Evolutionary conservation across 2,797 vertebrate genomes (phyloP).

Genomic region (Galaxias olidus): DNA sequence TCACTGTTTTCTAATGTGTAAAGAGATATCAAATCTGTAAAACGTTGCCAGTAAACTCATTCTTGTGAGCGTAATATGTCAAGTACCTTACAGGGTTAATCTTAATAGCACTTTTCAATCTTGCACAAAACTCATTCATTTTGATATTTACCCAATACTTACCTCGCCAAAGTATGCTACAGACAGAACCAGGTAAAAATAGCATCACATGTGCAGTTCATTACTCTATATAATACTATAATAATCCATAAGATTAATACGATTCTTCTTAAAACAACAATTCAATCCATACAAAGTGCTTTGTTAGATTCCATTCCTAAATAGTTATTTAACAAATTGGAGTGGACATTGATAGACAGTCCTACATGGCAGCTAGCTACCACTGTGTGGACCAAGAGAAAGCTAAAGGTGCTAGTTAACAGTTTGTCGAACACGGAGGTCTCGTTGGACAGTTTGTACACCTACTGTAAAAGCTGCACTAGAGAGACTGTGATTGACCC

Average conservation of each 20-base stretch:
- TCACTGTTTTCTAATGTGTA: slow-evolving; percentile 49
- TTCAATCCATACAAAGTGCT: slow-evolving; percentile 76
- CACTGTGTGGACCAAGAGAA: slow-evolving; percentile 75
- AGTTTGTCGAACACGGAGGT: slow-evolving; percentile 41
- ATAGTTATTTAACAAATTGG: slow-evolving; percentile 60
- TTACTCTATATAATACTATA: slow-evolving; percentile 70
- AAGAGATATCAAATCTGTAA: slow-evolving; percentile 26
- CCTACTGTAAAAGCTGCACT: slow-evolving; percentile 72
- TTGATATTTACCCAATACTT: slow-evolving; percentile 17
- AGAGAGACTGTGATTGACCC: slow-evolving; percentile 53
- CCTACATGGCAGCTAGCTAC: slow-evolving; percentile 80
- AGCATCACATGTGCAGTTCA: slow-evolving; percentile 66
- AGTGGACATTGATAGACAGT: slow-evolving; percentile 63
- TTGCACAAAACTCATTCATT: slow-evolving; percentile 15
- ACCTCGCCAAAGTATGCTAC: slow-evolving; percentile 54
- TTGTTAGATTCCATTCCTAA: slow-evolving; percentile 71
- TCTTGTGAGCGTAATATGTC: slow-evolving; percentile 49
- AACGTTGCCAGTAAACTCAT: slow-evolving; percentile 62
- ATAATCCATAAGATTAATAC: slow-evolving; percentile 16
- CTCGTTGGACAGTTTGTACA: slow-evolving; percentile 67
- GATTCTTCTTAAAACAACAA: slow-evolving; percentile 61
- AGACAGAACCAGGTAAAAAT: slow-evolving; percentile 70
- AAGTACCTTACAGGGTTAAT: slow-evolving; percentile 33
- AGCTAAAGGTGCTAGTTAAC: slow-evolving; percentile 81
- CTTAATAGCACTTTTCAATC: slow-evolving; percentile 33